These are phyloP conservation scores for Leptobrachium ailaonicum DNA, from an alignment of 2,113 vertebrate species.

Conservation along the genomic window DNA sequence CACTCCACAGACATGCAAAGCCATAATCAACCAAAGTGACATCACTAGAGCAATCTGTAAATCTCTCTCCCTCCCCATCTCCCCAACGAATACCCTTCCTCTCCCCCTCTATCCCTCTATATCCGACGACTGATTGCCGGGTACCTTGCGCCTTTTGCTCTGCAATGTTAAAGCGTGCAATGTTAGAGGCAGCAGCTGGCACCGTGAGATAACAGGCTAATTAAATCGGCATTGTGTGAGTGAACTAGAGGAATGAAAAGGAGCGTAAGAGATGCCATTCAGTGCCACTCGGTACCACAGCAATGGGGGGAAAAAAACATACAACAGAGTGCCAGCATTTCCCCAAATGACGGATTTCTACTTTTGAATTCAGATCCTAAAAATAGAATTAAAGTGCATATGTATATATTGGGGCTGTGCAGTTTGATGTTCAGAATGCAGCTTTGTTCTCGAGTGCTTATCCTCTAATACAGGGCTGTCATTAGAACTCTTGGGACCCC, in stretches of 20 bases:
- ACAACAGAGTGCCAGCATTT: constrained; percentile 8
- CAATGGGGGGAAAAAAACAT: constrained; percentile 4
- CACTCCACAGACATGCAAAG: no score
- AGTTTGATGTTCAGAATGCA: neutral
- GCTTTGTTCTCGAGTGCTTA: neutral
- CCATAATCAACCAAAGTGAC: no score
- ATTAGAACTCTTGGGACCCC: no score
- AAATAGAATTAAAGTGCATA: constrained; percentile 1
- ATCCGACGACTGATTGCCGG: neutral
- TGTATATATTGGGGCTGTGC: neutral
- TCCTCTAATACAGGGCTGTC: neutral
- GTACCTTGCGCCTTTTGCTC: constrained; percentile 26
- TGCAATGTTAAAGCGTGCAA: constrained; percentile 13
- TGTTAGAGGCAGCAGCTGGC: constrained; percentile 40
- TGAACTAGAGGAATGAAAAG: constrained; percentile 29
- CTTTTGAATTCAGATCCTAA: constrained; percentile 7
- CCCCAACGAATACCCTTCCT: neutral
- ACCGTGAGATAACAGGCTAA: constrained; percentile 43
- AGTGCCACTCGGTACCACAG: constrained; percentile 34
- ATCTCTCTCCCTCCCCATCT: neutral
- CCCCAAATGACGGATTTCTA: constrained; percentile 17
- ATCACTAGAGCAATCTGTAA: neutral
- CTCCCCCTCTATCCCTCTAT: constrained; percentile 1
- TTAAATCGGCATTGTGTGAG: constrained; percentile 48
- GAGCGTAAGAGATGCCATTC: constrained; percentile 35